phyloP scores from a whole-genome alignment of 2,113 vertebrate species.

The Callaeas wilsoni region DNA sequence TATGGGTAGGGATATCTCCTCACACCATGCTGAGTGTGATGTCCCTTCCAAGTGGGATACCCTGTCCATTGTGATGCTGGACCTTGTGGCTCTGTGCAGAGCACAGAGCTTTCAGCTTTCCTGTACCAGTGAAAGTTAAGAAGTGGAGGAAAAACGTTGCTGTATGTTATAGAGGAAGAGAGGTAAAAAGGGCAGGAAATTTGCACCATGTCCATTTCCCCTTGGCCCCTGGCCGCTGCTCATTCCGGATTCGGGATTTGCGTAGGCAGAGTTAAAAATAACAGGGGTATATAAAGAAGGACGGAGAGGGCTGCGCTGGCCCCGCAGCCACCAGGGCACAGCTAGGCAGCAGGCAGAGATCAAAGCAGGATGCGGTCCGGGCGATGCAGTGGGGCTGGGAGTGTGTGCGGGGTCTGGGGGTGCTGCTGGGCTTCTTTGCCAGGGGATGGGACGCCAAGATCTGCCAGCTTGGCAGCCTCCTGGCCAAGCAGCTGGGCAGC shows the following conservation, averaged over 20 bases:
- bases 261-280: constrained; percentile 79
- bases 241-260: constrained; percentile 77
- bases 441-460: too few relatives aligned
- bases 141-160: constrained; percentile 62
- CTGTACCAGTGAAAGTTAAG: constrained; percentile 72
- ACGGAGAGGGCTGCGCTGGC: neutral
- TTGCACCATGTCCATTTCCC: constrained; percentile 76
- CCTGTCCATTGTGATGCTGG: accelerated
- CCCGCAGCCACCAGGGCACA: constrained; percentile 13
- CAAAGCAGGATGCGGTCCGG: constrained; percentile 38
- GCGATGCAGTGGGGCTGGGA: neutral
- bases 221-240: constrained; percentile 67
- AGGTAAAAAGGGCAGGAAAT: constrained; percentile 76
- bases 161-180: constrained; percentile 70
- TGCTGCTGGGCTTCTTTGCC: accelerated
- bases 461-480: neutral
- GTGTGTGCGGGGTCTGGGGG: accelerated
- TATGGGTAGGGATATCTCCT: neutral
- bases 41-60: neutral
- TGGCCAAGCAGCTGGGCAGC: neutral
- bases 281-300: constrained; percentile 75
- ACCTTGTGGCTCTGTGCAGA: neutral
- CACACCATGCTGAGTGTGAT: accelerated
- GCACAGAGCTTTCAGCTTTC: neutral
- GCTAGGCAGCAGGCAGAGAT: constrained; percentile 44